A percentile compares a stretch with the other conserved stretches of the same genome.
Conservation (phyloP, 2,888 invertebrate genomes). For the Chymomyza caudatula region DNA sequence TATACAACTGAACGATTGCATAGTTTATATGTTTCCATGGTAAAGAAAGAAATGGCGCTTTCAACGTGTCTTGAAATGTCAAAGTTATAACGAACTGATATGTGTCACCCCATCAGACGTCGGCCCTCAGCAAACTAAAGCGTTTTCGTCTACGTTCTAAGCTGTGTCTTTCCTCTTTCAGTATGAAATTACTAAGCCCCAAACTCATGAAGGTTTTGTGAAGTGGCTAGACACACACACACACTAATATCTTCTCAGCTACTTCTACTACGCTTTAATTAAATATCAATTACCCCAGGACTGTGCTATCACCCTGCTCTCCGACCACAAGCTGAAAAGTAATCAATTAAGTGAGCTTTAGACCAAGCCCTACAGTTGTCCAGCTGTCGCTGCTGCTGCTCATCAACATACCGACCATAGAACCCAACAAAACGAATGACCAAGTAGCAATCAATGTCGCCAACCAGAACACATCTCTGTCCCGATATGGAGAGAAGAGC, state of each 20-base stretch:
- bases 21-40: no score
- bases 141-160: no score
- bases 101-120: no score
- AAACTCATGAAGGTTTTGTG: no score
- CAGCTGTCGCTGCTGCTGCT: background rate
- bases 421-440: constrained; percentile 1
- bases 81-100: no score
- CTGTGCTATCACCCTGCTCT: background rate
- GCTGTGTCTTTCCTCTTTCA: no score
- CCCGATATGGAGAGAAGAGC: background rate
- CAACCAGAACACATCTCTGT: background rate
- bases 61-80: no score
- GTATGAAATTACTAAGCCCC: no score
- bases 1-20: no score
- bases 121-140: no score
- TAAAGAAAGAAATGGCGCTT: no score
- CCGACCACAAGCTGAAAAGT: constrained; percentile 48
- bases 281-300: constrained; percentile 64
- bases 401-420: constrained; percentile 11
- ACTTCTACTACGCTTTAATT: constrained; percentile 62
- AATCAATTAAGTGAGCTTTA: constrained; percentile 65
- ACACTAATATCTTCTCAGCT: constrained; percentile 47
- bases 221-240: constrained; percentile 2
- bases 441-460: background rate
- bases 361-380: constrained; percentile 3